Evolutionary conservation across 2,888 invertebrate species (phyloP), one percentile per base, ranked within the genome.

Genomic region (Kryphioiulus occultus): DNA sequence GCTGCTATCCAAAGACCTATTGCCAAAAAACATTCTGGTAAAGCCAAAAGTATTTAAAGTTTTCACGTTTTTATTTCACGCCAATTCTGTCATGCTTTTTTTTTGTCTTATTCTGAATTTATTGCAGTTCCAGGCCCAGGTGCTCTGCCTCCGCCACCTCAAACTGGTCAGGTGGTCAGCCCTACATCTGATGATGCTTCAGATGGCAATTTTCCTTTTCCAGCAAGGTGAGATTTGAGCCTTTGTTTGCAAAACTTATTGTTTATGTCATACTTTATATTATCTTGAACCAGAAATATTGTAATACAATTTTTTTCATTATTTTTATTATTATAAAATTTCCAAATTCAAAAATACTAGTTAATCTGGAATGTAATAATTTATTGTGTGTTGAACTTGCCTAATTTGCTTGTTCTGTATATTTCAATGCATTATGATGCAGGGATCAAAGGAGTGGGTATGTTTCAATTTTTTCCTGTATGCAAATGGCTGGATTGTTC

Each of bases 1-100:
- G 85, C 87, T 9, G 90, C 93, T 26, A 94, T 95, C 87, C 95
- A 95, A 90, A 93, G 97, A 90, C 97, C 97, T 26, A 95, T 96
- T 91, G 95, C 97, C 7, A 96, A 96, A 91, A 94, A 94, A 90
- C 92, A 92, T 87, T 90, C 92, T 42, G 91, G 91, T 91, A 89
- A 87, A 87, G 30, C 35, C 35, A 4, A 4, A 35, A 35, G 7
- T 35, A 2, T 35, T 35, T 35, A 35, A 35, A 4, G 35, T 35
- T 35, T 35, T 2, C 7, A 35, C 35, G 2, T 4, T 35, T 35
- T 35, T 2, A 35, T 35, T 35, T 7, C 35, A 4, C 35, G 7
- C 35, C 35, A 35, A 7, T 35, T 35, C 35, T 35, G 7, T 35
- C 7, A 35, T 35, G 35, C 35, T 4, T 35, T 35, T 35, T 35